These are phyloP conservation scores for Betta splendens DNA, from an alignment of 2,797 vertebrate species.

Conservation along the genomic window DNA sequence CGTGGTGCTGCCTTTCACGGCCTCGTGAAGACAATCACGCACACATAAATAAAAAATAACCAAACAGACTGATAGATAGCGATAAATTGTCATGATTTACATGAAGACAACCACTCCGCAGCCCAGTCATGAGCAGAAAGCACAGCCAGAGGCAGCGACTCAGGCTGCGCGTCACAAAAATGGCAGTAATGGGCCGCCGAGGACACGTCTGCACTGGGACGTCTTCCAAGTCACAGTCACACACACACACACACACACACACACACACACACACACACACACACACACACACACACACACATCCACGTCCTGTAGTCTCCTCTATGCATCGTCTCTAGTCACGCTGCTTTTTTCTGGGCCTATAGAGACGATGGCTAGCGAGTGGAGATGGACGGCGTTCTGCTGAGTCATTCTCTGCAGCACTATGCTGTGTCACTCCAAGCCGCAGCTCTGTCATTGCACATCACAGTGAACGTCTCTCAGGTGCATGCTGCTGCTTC, in stretches of 20 bases:
- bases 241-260: too few relatives aligned
- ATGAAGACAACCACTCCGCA: neutral
- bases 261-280: conserved; percentile 10
- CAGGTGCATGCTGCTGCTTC: conserved; percentile 24
- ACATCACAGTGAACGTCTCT: conserved; percentile 45
- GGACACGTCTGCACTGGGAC: too few relatives aligned
- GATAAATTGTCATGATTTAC: neutral
- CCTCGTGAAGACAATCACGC: neutral
- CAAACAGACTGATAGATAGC: neutral
- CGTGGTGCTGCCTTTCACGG: neutral
- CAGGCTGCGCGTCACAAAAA: conserved; percentile 36
- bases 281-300: conserved; percentile 11
- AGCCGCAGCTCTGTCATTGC: conserved; percentile 65
- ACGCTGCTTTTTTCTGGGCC: conserved; percentile 6
- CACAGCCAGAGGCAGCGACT: conserved; percentile 37
- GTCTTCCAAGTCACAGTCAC: too few relatives aligned
- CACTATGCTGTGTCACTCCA: conserved; percentile 66
- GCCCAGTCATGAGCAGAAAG: conserved; percentile 2
- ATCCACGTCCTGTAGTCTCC: conserved; percentile 41
- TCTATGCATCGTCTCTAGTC: conserved; percentile 20
- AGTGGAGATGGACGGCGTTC: conserved; percentile 44
- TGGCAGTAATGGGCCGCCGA: conserved; percentile 1
- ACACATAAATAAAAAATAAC: conserved; percentile 7
- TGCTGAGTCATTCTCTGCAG: conserved; percentile 65
- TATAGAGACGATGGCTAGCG: conserved; percentile 21